phyloP scores from a whole-genome alignment of 2,113 vertebrate genomes.

The Pelecanoides urinatrix region DNA sequence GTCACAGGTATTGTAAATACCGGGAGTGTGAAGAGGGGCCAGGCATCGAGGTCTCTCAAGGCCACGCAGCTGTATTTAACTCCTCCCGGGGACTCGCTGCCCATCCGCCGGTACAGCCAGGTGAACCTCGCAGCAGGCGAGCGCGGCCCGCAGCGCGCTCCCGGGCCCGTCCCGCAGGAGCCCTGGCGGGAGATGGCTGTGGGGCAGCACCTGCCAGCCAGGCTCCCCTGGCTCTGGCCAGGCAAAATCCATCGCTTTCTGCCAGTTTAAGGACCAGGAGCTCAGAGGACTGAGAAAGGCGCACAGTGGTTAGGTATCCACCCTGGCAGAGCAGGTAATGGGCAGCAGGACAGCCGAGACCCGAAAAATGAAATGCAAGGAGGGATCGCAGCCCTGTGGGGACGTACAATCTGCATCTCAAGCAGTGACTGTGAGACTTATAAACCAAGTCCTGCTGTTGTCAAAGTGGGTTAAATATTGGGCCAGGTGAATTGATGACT shows the following conservation, averaged over 20 bases:
- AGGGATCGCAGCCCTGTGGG: neutral
- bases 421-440: rapidly evolving
- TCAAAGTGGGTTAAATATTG: neutral
- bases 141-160: neutral
- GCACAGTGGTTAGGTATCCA: rapidly evolving
- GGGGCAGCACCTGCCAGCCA: neutral
- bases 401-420: neutral
- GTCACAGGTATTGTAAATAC: neutral
- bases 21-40: neutral
- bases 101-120: neutral
- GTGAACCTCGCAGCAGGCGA: neutral
- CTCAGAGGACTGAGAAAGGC: neutral
- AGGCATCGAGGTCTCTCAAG: neutral
- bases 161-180: neutral
- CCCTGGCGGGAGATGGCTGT: neutral
- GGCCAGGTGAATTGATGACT: neutral
- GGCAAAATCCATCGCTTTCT: neutral
- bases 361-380: neutral
- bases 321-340: neutral
- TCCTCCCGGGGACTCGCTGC: neutral
- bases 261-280: neutral
- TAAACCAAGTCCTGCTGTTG: neutral
- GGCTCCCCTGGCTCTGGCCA: neutral
- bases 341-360: neutral
- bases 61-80: neutral